Percentiles rank a stretch among this genome's conserved stretches.
Conservation (phyloP, 2,797 vertebrate species). For the Notolabrus celidotus region DNA sequence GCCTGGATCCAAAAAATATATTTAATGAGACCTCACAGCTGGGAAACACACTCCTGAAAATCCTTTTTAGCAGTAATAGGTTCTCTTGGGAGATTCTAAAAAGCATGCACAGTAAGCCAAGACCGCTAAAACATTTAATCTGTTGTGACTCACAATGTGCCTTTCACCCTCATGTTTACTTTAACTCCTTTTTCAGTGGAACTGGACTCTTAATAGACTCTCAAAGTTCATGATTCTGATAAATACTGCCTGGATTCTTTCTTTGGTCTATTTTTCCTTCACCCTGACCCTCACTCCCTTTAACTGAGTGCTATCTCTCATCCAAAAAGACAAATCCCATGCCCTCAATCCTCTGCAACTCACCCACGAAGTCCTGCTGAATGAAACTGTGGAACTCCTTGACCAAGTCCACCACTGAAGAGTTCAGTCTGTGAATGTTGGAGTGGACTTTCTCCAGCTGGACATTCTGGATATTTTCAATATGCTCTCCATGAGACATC, state of each 20-base stretch:
- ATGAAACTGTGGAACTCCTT: constrained; percentile 84
- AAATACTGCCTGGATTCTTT: constrained; percentile 55
- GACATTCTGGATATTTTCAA: constrained; percentile 85
- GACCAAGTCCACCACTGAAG: constrained; percentile 85
- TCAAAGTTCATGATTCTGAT: constrained; percentile 46
- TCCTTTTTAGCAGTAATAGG: neutral
- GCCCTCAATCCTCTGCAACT: constrained; percentile 42
- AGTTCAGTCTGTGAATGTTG: constrained; percentile 85
- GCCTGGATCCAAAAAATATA: constrained; percentile 65
- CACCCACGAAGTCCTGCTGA: constrained; percentile 80
- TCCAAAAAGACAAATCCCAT: constrained; percentile 51
- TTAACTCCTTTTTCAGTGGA: constrained; percentile 45
- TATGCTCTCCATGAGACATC: constrained; percentile 79
- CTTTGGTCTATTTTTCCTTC: constrained; percentile 55
- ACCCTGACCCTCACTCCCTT: constrained; percentile 43
- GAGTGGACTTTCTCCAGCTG: constrained; percentile 84
- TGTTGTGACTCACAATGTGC: constrained; percentile 11
- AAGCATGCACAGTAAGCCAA: constrained; percentile 23
- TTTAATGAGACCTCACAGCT: constrained; percentile 31
- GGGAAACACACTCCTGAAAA: constrained; percentile 6
- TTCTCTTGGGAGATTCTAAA: constrained; percentile 14
- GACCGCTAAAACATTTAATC: constrained; percentile 28
- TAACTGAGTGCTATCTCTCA: constrained; percentile 15
- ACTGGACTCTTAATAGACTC: constrained; percentile 39
- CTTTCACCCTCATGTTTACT: constrained; percentile 52